phyloP scores from a whole-genome alignment of 1,140 invertebrate species.

The Liolophura sinensis region DNA sequence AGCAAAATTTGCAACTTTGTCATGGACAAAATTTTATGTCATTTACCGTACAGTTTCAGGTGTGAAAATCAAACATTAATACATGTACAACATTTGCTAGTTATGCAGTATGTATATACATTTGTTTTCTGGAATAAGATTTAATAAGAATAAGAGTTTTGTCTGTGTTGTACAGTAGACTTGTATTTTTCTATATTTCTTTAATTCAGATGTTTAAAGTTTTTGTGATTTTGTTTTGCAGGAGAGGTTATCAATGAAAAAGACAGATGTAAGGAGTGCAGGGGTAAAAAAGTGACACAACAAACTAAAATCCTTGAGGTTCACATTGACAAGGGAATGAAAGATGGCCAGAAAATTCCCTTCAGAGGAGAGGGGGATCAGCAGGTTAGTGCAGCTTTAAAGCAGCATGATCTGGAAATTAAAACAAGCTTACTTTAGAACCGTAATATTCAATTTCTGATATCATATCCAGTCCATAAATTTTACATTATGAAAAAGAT shows the following conservation, averaged over 20 bases:
- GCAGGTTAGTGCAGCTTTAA: conserved; percentile 53
- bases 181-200: not conserved
- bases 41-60: not conserved
- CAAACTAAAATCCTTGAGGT: conserved; percentile 97
- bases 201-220: not conserved
- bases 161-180: no score
- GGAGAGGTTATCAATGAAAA: conserved; percentile 74
- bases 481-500: not conserved
- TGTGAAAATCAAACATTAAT: not conserved
- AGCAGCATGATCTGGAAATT: not conserved
- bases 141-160: no score
- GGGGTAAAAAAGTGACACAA: conserved; percentile 87
- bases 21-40: no score
- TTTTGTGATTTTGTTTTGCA: conserved; percentile 21
- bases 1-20: no score
- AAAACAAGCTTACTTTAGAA: no score
- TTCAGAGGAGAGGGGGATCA: conserved; percentile 97
- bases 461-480: no score
- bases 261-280: conserved; percentile 82
- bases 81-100: no score
- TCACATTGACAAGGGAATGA: conserved; percentile 98
- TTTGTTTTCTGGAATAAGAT: no score
- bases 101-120: no score
- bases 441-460: no score
- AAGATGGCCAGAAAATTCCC: conserved; percentile 93